Conservation (phyloP, 2,888 invertebrate species). For the Lysandra bellargus region DNA sequence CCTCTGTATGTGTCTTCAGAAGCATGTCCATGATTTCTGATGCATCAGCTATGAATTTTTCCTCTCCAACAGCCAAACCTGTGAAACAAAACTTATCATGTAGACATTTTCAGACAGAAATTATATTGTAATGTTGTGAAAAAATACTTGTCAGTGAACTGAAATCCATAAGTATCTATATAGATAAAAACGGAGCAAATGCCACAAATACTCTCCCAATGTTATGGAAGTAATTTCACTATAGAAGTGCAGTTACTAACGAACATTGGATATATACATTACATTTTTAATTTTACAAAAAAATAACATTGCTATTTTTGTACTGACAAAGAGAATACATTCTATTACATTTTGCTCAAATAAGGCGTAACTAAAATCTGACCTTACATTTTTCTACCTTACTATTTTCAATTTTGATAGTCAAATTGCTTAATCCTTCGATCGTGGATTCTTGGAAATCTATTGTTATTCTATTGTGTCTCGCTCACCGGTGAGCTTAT, state of each 20-base stretch:
- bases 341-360: neutral
- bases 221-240: conserved; percentile 26
- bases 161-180: conserved; percentile 20
- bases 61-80: conserved; percentile 87
- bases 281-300: too few relatives aligned
- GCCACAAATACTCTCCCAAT: conserved; percentile 21
- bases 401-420: too few relatives aligned
- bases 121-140: too few relatives aligned
- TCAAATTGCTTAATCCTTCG: too few relatives aligned
- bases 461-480: too few relatives aligned
- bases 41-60: conserved; percentile 94
- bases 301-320: neutral
- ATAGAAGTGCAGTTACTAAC: conserved; percentile 23
- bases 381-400: too few relatives aligned
- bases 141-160: conserved; percentile 15
- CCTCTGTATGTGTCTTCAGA: conserved; percentile 93
- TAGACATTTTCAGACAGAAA: neutral
- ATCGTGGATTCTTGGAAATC: too few relatives aligned
- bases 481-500: too few relatives aligned
- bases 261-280: conserved; percentile 12
- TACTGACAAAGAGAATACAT: neutral
- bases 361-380: neutral
- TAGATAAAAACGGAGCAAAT: conserved; percentile 23
- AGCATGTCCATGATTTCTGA: conserved; percentile 97
- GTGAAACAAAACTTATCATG: neutral